Percentiles rank a stretch among this genome's conserved stretches.
Conservation (phyloP, 2,113 vertebrate species). For the Amazona guildingii region DNA sequence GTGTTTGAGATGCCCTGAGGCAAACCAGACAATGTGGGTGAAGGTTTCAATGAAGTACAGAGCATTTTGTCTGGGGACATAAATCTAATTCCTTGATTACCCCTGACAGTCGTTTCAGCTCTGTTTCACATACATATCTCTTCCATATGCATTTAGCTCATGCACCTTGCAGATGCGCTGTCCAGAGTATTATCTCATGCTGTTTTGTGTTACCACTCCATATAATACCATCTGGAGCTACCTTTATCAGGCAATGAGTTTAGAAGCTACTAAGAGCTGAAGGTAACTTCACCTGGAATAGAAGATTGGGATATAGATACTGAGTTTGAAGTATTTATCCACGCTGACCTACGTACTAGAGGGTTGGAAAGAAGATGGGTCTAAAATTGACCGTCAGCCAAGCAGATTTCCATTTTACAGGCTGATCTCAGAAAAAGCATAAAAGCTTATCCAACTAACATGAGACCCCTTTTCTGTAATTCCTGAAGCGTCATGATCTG, state of each 20-base stretch:
- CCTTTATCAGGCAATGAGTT: not conserved
- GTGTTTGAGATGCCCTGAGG: not conserved
- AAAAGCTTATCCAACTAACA: not conserved
- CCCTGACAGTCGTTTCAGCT: not conserved
- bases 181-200: not conserved
- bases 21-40: not conserved
- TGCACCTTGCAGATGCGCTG: not conserved
- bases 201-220: not conserved
- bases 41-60: not conserved
- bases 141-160: not conserved
- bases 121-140: rapidly evolving
- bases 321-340: not conserved
- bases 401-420: not conserved
- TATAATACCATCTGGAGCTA: not conserved
- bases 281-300: not conserved
- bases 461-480: not conserved
- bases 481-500: not conserved
- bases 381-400: not conserved
- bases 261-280: not conserved
- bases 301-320: not conserved
- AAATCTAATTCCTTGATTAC: not conserved
- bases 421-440: not conserved
- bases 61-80: not conserved
- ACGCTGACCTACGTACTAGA: not conserved
- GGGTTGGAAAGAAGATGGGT: not conserved